Percentiles rank a stretch among this genome's conserved stretches.
Evolutionary conservation across 2,797 vertebrate genomes (phyloP).

Genomic region (Lophotriccus pileatus): DNA sequence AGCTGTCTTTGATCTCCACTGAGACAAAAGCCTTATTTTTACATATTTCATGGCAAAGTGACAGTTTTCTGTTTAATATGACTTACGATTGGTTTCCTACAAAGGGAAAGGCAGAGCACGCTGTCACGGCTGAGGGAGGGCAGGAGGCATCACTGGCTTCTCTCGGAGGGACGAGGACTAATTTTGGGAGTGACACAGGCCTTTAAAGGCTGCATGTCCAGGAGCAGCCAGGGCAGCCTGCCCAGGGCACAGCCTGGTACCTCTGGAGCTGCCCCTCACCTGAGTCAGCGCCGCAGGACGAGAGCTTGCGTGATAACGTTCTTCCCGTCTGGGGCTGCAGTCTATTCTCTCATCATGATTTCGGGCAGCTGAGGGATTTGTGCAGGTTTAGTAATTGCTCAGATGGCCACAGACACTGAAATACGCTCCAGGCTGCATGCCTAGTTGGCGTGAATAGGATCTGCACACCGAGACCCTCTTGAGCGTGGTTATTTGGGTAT

Average conservation of each 20-base stretch:
- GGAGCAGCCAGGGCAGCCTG: neutral
- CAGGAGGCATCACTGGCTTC: neutral
- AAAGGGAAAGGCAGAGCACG: neutral
- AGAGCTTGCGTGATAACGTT: neutral
- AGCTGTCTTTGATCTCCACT: neutral
- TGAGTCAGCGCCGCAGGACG: neutral
- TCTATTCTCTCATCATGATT: neutral
- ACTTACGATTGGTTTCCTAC: neutral
- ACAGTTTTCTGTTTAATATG: neutral
- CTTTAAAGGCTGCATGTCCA: too few relatives aligned
- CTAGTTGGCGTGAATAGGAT: neutral
- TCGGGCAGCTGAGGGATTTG: neutral
- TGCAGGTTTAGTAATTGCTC: neutral
- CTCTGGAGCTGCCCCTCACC: neutral
- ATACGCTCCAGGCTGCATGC: neutral
- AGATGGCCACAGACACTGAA: neutral
- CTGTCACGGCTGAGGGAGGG: neutral
- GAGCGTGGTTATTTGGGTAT: neutral
- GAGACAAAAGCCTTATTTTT: neutral
- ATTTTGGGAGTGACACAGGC: neutral
- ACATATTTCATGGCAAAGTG: neutral
- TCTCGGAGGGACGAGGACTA: neutral
- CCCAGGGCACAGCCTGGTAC: neutral
- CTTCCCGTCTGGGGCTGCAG: neutral
- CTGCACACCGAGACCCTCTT: neutral